Base-by-base conservation (phyloP, 2,113 vertebrate genomes). In the Alexandromys fortis region DNA sequence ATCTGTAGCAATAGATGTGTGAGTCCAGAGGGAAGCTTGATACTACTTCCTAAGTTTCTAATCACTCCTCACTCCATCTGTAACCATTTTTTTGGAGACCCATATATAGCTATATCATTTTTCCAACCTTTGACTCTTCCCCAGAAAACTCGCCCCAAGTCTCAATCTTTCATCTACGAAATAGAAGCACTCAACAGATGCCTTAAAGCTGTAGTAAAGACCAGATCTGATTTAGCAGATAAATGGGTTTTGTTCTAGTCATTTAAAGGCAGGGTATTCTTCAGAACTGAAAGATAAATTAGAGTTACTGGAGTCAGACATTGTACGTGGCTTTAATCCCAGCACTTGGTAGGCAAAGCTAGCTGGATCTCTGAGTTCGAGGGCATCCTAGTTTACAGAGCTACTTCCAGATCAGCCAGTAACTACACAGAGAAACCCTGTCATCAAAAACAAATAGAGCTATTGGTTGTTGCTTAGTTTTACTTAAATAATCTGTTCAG, bases 261-360 rank as follows among this genome's bases (percentile, higher is more conserved):
- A 47, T 61, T 49, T 35, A 78, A 67, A 91, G 58, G 4, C 33
- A 72, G 47, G 88, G 45, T 55, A 91, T 4, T 77, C 17, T 63
- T 92, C 42, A 87, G 35, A 61, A 81, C 72, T 91, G 35, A 97
- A 90, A 91, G 65, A 86, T 35, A 94, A 94, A 68, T 73, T 35
- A 13, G 7, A 85, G n/a, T 26, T 68, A 33, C 24, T 30, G 0
- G 35, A 55, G 9, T 33, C 16, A 5, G 38, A 1, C 70, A 73
- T 38, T n/a, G 35, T 72, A 19, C 7, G 33, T n/a, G n/a, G 8
- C 70, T 73, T 73, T 73, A 73, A 73, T 38, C 70, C 70, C 19
- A 38, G 35, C 35, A 73, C 19, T 73, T 73, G 70, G n/a, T 19
- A 73, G 70, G 70, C 35, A 73, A 73, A 73, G 8, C 7, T 21